Conservation (phyloP, 1,140 invertebrate species). For the Hyles euphorbiae region DNA sequence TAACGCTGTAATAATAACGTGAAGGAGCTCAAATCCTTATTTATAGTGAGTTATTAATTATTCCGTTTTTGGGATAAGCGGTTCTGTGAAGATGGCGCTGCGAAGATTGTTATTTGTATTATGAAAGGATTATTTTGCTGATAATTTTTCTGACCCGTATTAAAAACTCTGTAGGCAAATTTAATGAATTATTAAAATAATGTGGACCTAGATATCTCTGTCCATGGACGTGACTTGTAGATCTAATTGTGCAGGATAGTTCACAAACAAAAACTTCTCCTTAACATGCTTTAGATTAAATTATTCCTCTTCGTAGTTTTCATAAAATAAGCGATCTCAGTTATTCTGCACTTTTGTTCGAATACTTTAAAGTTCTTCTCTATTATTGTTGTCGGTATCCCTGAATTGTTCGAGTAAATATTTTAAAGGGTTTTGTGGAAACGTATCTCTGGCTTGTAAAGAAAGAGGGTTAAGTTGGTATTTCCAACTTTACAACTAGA, state of each 20-base stretch:
- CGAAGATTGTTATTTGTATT: background rate
- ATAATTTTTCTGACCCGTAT: background rate
- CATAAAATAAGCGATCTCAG: conserved; percentile 28
- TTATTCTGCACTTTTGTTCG: conserved; percentile 28
- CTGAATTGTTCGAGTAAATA: background rate
- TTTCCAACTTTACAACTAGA: too few relatives aligned
- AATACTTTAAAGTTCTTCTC: conserved; percentile 25
- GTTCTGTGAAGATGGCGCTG: too few relatives aligned
- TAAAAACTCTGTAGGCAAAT: too few relatives aligned
- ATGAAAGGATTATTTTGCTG: background rate
- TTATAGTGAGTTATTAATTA: conserved; percentile 8
- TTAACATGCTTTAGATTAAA: conserved; percentile 15
- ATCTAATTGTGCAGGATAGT: background rate
- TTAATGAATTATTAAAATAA: background rate
- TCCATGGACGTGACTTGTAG: background rate
- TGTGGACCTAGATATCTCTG: too few relatives aligned
- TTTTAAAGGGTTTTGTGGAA: too few relatives aligned
- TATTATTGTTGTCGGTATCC: background rate
- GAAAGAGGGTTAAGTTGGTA: too few relatives aligned
- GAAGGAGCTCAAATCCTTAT: background rate
- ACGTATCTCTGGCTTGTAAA: too few relatives aligned
- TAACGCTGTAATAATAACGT: too few relatives aligned
- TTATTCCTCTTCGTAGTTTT: conserved; percentile 21
- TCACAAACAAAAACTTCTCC: background rate
- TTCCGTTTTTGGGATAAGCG: background rate